Conservation (phyloP, 1,140 invertebrate genomes). For the Ceratosolen solmsi region DNA sequence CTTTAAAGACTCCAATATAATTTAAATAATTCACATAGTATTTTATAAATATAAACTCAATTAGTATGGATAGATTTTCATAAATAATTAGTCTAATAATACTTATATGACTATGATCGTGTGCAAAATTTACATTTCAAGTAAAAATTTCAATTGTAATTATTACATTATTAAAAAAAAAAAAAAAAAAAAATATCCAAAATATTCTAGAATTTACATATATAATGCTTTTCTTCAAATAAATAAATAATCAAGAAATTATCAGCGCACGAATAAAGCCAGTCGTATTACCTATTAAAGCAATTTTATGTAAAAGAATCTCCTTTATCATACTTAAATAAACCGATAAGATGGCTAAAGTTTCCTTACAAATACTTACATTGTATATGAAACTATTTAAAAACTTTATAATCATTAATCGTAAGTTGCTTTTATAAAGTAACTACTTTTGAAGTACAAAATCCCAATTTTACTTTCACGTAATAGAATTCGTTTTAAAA, state of each 20-base stretch:
- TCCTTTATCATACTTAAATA: constrained; percentile 10
- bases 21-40: background rate
- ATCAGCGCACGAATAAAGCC: background rate
- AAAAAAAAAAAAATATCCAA: too few relatives aligned
- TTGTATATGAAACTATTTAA: constrained; percentile 30
- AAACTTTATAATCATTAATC: constrained; percentile 36
- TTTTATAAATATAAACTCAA: background rate
- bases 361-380: constrained; percentile 3
- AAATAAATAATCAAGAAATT: constrained; percentile 15
- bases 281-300: background rate
- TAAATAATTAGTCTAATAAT: background rate
- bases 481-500: background rate
- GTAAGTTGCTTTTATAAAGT: constrained; percentile 51
- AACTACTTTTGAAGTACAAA: constrained; percentile 44
- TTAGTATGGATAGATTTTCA: background rate
- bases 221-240: too few relatives aligned
- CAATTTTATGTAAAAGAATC: background rate
- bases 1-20: background rate
- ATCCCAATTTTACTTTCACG: constrained; percentile 4
- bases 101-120: background rate
- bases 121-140: background rate
- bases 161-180: too few relatives aligned
- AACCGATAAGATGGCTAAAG: constrained; percentile 7
- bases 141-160: background rate
- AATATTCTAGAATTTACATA: too few relatives aligned